Evolutionary conservation across 1,140 invertebrate genomes (phyloP).

Genomic region (Myzus persicae): DNA sequence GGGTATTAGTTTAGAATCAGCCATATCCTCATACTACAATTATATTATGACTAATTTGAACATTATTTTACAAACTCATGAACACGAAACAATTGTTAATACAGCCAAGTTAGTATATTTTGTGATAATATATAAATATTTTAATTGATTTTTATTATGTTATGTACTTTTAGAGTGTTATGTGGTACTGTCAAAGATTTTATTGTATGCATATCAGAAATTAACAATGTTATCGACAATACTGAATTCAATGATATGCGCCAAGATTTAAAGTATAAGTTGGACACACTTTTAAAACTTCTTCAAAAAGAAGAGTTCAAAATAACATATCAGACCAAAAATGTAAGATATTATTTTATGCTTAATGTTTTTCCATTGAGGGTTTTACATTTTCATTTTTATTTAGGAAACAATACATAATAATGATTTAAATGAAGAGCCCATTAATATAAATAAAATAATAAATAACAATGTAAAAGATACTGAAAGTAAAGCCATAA

Average conservation of each 20-base stretch:
- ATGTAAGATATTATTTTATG: slow-evolving; percentile 19
- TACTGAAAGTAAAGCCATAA: background rate
- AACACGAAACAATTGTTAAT: slow-evolving; percentile 76
- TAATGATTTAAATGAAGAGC: background rate
- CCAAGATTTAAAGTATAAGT: slow-evolving; percentile 78
- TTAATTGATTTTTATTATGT: slow-evolving; percentile 48
- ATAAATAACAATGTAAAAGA: slow-evolving; percentile 19
- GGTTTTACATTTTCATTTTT: background rate
- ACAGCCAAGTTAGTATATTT: slow-evolving; percentile 74
- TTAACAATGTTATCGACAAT: slow-evolving; percentile 69
- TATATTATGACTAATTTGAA: slow-evolving; percentile 82
- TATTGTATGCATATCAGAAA: slow-evolving; percentile 71
- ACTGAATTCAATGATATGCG: slow-evolving; percentile 75
- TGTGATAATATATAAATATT: background rate
- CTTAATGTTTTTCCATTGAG: background rate
- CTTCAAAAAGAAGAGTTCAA: slow-evolving; percentile 66
- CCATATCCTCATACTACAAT: slow-evolving; percentile 75
- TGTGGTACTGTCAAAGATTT: slow-evolving; percentile 86
- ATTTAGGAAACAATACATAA: slow-evolving; percentile 24
- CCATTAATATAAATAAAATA: background rate
- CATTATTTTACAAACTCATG: slow-evolving; percentile 86
- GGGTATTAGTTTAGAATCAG: slow-evolving; percentile 55
- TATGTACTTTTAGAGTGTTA: slow-evolving; percentile 68
- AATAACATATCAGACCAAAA: slow-evolving; percentile 42
- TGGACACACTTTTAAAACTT: slow-evolving; percentile 77